phyloP scores from a whole-genome alignment of 1,140 invertebrate species.

The Neodiprion pinetum region DNA sequence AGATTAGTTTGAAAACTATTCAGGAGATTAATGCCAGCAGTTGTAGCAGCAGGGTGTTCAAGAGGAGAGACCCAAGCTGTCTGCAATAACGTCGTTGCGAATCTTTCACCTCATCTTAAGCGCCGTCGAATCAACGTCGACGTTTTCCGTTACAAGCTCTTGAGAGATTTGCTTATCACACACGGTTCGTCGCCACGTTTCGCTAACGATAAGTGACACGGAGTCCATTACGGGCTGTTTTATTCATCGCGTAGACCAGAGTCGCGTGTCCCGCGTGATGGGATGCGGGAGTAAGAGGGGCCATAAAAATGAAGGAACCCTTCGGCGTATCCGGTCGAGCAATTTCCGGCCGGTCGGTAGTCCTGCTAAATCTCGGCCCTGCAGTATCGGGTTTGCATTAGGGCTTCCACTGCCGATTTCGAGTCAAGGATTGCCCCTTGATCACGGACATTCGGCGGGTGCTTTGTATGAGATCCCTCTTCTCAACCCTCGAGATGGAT shows the following conservation, averaged over 20 bases:
- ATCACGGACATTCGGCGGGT: too few relatives aligned
- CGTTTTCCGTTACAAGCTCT: neutral
- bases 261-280: too few relatives aligned
- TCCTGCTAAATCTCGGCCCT: neutral
- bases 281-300: too few relatives aligned
- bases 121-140: neutral
- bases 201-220: neutral
- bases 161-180: neutral
- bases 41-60: neutral
- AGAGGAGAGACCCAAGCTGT: neutral
- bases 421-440: neutral
- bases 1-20: slow-evolving; percentile 31
- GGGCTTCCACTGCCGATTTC: neutral
- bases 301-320: too few relatives aligned
- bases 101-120: neutral
- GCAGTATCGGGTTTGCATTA: neutral
- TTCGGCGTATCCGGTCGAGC: neutral
- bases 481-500: neutral
- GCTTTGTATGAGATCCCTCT: neutral
- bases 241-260: too few relatives aligned
- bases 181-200: neutral
- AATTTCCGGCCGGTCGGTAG: neutral
- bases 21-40: slow-evolving; percentile 25
- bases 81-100: neutral
- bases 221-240: too few relatives aligned